Evolutionary conservation across 2,113 vertebrate genomes (phyloP), one percentile per base, ranked within the genome.

Genomic region (Phylloscopus trochiloides): DNA sequence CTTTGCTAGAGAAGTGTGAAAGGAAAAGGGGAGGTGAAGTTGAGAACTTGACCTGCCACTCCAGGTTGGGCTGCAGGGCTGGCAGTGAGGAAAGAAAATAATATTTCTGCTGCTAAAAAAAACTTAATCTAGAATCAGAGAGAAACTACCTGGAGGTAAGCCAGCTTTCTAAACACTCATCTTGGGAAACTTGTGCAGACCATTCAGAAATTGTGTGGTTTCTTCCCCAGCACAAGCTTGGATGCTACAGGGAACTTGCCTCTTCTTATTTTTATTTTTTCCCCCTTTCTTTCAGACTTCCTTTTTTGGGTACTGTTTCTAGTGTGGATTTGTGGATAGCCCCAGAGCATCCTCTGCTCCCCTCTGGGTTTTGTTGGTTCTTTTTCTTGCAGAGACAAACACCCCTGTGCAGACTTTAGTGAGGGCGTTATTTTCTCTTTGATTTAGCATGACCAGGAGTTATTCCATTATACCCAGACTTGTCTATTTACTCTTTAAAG

Each of bases 401-500:
- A 55, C 36, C 31, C 6, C 0, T 54, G 31, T 57, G 45, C 86
- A 73, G 71, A 54, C 94, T 94, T 92, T 87, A 89, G 48, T 1
- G 7, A 75, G 52, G 36, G 51, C 82, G 74, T 80, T 93, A 72
- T 83, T 91, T 94, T 91, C 32, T 51, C 86, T 93, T 86, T 96
- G 88, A 76, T 93, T 95, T 92, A 95, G 78, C 88, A 72, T 0
- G 0, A 29, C n/a, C 83, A 93, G 79, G 74, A 96, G 77, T 94
- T 95, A 93, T 88, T 97, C 71, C 72, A 94, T 96, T 97, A 82
- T 78, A 88, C 17, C 22, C 83, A 72, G 79, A 40, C 86, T 91
- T 97, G 94, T 96, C 94, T 97, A 87, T 97, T 96, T 97, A 94
- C 93, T 91, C 95, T 97, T 93, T 91, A 93, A 94, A 97, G 90